Evolutionary conservation across 2,888 invertebrate genomes (phyloP), one percentile per base, ranked within the genome.

Genomic region (Brachyptera putata): DNA sequence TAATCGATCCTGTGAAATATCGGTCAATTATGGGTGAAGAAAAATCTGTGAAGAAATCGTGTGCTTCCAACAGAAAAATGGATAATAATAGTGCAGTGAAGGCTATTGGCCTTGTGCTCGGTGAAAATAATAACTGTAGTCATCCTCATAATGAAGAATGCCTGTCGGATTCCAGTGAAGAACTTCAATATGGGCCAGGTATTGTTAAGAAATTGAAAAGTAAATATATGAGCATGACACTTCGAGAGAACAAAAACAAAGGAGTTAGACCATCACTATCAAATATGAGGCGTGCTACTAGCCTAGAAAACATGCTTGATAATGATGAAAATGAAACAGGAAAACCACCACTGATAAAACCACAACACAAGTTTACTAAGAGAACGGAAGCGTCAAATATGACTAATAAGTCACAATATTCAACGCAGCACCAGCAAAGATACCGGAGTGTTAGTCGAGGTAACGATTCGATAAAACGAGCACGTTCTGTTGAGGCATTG

Each of bases 131-230:
- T 57, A 61, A 67, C 63, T 64, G 65, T 63, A 68, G 37, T 11
- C 57, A 61, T 22, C 30, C 56, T 25, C 14, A 24, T 36, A 60
- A 69, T 22, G 72, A 72, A 36, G 77, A 75, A 46, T 73, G 72
- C 56, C 77, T 78, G 63, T 79, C 80, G 59, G 83, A 84, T 71
- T 80, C 81, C 57, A 81, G 81, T 67, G 91, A 91, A 75, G 93
- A 93, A 73, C 78, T 93, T 61, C 86, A 88, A 71, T 93, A 94
- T 78, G 94, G 94, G 1, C 94, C 94, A 56, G 93, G 94, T 61
- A 93, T 94, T 71, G 94, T 94, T 37, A 91, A 89, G 71, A 88
- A 88, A 69, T 81, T 94, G 67, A 86, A 90, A 73, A 89, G 90
- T 72, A 87, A 91, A 71, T 94, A 93, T 74, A 81, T 94, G 65